Percentiles rank a stretch among this genome's conserved stretches.
Conservation (phyloP, 2,797 vertebrate species). For the Typhlichthys eigenmanni region DNA sequence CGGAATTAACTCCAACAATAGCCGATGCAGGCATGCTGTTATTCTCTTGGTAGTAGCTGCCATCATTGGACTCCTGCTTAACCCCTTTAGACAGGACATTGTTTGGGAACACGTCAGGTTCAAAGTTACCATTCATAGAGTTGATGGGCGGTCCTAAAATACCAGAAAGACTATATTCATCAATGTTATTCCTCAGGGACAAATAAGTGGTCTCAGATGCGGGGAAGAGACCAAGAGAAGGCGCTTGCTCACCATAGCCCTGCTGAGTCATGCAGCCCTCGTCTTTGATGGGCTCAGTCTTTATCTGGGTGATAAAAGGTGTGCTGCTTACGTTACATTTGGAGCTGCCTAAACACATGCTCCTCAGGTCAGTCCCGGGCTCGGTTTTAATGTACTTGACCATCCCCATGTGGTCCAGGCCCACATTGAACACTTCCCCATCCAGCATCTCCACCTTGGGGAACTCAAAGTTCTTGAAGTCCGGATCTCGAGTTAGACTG, state of each 20-base stretch:
- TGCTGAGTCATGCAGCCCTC: constrained; percentile 88
- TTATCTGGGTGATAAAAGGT: constrained; percentile 89
- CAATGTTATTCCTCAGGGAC: constrained; percentile 97
- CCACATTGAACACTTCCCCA: constrained; percentile 83
- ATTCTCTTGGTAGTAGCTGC: constrained; percentile 94
- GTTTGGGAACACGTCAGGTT: constrained; percentile 88
- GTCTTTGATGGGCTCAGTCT: constrained; percentile 90
- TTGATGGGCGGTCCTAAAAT: constrained; percentile 96
- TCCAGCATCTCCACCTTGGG: constrained; percentile 93
- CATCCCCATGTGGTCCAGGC: constrained; percentile 86
- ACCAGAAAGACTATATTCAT: constrained; percentile 97
- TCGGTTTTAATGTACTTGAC: constrained; percentile 97
- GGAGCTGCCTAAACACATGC: constrained; percentile 87
- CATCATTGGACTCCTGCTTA: constrained; percentile 94
- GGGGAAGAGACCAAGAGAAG: constrained; percentile 87
- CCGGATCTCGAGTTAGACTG: constrained; percentile 76
- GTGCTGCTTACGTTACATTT: constrained; percentile 80
- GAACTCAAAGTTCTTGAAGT: constrained; percentile 87
- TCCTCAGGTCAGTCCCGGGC: constrained; percentile 89
- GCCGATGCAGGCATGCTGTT: constrained; percentile 89
- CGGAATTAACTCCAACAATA: constrained; percentile 98
- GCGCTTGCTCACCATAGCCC: constrained; percentile 83
- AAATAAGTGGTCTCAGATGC: constrained; percentile 94
- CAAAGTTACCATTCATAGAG: constrained; percentile 89
- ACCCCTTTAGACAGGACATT: constrained; percentile 88